Base-by-base conservation (phyloP, 1,140 invertebrate species). In the Chironomus tepperi region DNA sequence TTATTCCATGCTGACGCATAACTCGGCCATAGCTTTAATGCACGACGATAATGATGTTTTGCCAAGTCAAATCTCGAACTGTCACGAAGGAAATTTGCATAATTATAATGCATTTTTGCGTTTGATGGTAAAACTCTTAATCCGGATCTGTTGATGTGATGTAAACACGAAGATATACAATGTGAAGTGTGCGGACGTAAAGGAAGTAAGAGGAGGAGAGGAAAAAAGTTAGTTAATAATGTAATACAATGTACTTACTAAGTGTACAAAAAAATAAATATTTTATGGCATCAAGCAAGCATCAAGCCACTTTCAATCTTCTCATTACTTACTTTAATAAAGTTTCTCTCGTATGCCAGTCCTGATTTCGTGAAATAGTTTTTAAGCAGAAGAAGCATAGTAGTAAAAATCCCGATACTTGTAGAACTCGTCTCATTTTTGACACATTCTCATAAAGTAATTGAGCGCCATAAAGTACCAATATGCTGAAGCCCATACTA, bases 31-130 rank as follows among this genome's bases (percentile, higher is more conserved):
- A 95, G 80, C 79, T 93, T 95, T 24, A 96, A 84, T 7, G 93
- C 92, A 81, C 88, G 86, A 78, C 88, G 87, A 83, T 95, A 96
- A 83, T 95, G 93, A 77, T 87, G 83, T 57, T 90, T 88, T 3
- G 93, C 93, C 73, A 87, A 83, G 72, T 91, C 87, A 73, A 87
- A 86, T 77, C 89, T 84, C 34, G 88, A 87, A 12, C 87, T 85
- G 80, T 95, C 93, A 80, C 92, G 88, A 74, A 93, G 86, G 79
- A 93, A 90, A 85, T 96, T 96, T 19, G 90, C 94, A 81, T 91
- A 94, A 83, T 96, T 96, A 84, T 95, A 96, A 84, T 95, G 93
- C 83, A 94, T 89, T 84, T 96, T 96, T 24, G 93, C 93, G 81
- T 96, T 96, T 80, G 92, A 87, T 0, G 93, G 93, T 19, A 94